Conservation (phyloP, 2,113 vertebrate genomes). For the Talpa occidentalis region DNA sequence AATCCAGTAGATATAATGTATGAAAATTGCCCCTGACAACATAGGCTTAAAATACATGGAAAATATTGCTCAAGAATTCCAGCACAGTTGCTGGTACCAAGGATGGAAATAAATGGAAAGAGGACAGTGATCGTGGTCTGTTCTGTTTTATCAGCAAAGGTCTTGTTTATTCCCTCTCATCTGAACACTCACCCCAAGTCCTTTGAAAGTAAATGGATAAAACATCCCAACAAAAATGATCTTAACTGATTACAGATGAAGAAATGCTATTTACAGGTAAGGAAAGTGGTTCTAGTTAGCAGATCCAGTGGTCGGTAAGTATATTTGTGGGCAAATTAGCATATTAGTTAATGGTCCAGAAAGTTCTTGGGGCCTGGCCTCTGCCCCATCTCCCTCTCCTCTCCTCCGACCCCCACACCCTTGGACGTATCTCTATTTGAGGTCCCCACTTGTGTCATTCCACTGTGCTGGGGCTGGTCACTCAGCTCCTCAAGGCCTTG, state of each 20-base stretch:
- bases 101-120: background rate
- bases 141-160: background rate
- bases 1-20: background rate
- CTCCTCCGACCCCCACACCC: background rate
- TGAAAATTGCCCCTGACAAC: background rate
- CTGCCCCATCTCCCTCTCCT: background rate
- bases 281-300: background rate
- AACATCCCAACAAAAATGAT: background rate
- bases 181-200: background rate
- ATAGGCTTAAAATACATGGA: background rate
- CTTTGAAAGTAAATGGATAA: conserved; percentile 2
- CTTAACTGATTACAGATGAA: background rate
- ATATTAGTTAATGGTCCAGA: background rate
- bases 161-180: background rate
- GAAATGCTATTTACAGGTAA: background rate
- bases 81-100: background rate
- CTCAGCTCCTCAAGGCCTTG: background rate
- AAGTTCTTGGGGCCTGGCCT: background rate
- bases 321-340: background rate
- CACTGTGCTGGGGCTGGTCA: background rate
- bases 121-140: background rate
- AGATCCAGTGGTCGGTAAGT: background rate
- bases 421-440: background rate
- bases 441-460: background rate
- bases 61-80: background rate